phyloP scores from a whole-genome alignment of 2,797 vertebrate genomes.

The Meda fulgida region DNA sequence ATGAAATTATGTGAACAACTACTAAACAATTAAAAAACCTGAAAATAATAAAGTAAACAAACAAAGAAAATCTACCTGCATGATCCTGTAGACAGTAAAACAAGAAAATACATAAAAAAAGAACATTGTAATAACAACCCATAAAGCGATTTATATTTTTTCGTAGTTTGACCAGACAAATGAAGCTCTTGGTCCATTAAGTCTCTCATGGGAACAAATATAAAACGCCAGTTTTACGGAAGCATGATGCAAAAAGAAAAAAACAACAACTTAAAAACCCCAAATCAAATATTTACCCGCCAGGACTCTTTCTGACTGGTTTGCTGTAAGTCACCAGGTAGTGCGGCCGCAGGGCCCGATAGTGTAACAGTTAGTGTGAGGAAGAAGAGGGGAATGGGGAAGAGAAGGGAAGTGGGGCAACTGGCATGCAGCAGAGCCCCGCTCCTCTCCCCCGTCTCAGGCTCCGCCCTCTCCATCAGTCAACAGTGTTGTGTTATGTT shows the following conservation, averaged over 20 bases:
- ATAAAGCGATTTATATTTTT: slow-evolving; percentile 59
- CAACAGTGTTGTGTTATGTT: slow-evolving; percentile 68
- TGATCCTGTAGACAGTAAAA: slow-evolving; percentile 56
- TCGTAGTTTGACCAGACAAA: slow-evolving; percentile 65
- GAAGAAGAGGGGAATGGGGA: slow-evolving; percentile 57
- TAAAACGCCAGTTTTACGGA: slow-evolving; percentile 62
- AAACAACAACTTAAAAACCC: not conserved
- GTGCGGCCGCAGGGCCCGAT: slow-evolving; percentile 59
- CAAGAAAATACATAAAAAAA: slow-evolving; percentile 60
- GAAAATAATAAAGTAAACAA: slow-evolving; percentile 60
- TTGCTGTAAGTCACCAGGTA: slow-evolving; percentile 53
- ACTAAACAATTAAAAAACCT: slow-evolving; percentile 56
- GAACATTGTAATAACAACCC: slow-evolving; percentile 58
- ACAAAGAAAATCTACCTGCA: slow-evolving; percentile 50
- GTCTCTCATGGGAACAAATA: slow-evolving; percentile 64
- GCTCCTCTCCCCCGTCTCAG: slow-evolving; percentile 50
- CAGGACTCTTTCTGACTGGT: slow-evolving; percentile 52
- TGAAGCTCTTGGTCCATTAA: slow-evolving; percentile 66
- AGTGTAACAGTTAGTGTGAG: slow-evolving; percentile 67
- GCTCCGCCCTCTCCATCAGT: slow-evolving; percentile 70
- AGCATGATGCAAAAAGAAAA: slow-evolving; percentile 9
- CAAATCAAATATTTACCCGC: slow-evolving; percentile 27
- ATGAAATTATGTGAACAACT: slow-evolving; percentile 67
- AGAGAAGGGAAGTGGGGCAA: slow-evolving; percentile 53
- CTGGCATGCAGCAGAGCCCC: slow-evolving; percentile 50